Conservation (phyloP, 2,797 vertebrate species). For the Manis javanica region DNA sequence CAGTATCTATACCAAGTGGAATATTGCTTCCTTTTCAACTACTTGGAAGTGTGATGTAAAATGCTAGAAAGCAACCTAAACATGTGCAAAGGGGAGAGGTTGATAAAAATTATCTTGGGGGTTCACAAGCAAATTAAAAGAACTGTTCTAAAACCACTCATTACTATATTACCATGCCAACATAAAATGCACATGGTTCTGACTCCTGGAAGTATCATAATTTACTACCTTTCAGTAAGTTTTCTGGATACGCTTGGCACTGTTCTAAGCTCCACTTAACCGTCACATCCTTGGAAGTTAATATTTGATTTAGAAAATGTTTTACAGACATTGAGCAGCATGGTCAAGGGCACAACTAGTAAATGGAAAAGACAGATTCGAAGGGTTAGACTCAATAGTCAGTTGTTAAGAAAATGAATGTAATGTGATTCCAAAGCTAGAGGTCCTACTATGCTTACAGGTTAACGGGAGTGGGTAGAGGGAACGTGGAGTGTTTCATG, state of each 20-base stretch:
- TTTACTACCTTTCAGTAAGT: neutral
- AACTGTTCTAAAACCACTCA: neutral
- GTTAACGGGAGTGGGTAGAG: neutral
- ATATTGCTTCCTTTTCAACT: neutral
- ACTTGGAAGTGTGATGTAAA: neutral
- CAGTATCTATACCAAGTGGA: neutral
- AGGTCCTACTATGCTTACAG: neutral
- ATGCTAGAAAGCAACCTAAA: neutral
- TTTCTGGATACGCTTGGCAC: neutral
- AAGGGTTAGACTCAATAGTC: neutral
- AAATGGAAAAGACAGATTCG: neutral
- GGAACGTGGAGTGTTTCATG: neutral
- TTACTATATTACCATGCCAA: neutral
- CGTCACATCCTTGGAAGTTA: neutral
- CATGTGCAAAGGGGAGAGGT: neutral
- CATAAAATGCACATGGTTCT: neutral
- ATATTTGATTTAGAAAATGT: neutral
- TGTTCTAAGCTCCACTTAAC: neutral
- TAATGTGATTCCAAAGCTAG: neutral
- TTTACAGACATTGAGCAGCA: neutral
- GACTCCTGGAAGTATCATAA: neutral
- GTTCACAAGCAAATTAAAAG: neutral
- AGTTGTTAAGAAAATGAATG: neutral
- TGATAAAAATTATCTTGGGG: neutral
- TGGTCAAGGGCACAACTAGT: neutral